phyloP scores from a whole-genome alignment of 1,140 invertebrate species.

The Lamellibrachia luymesi region DNA sequence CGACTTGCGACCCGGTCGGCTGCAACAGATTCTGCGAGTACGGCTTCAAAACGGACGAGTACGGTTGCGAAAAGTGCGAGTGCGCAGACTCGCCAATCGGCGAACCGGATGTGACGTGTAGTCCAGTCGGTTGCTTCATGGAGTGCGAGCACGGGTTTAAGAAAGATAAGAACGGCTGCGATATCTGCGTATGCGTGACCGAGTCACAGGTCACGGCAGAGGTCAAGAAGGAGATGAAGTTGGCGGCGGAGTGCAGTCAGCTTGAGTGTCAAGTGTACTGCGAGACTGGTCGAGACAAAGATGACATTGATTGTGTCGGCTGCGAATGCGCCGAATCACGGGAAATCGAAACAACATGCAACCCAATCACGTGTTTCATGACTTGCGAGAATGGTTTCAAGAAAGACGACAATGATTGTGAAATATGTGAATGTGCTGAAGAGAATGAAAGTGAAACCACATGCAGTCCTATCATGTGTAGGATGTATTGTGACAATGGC shows the following conservation, averaged over 20 bases:
- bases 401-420: constrained; percentile 21
- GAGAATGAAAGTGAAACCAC: not conserved
- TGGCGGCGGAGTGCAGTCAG: not conserved
- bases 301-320: constrained; percentile 20
- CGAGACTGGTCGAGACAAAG: constrained; percentile 17
- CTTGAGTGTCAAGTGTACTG: constrained; percentile 20
- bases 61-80: constrained; percentile 23
- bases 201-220: not conserved
- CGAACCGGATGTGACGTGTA: not conserved
- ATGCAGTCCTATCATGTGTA: constrained; percentile 13
- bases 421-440: constrained; percentile 10
- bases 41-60: constrained; percentile 14
- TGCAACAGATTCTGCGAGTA: constrained; percentile 11
- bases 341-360: not conserved
- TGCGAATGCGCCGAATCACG: constrained; percentile 8
- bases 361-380: not conserved
- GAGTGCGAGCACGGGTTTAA: constrained; percentile 15
- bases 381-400: constrained; percentile 16
- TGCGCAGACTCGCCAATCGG: constrained; percentile 9
- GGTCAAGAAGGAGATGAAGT: not conserved
- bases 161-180: constrained; percentile 20
- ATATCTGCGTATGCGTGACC: constrained; percentile 18
- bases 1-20: not conserved
- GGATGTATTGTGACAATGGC: constrained; percentile 9
- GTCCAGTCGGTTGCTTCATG: constrained; percentile 16